Evolutionary conservation across 2,113 vertebrate species (phyloP).

Genomic region (Tragelaphus scriptus): DNA sequence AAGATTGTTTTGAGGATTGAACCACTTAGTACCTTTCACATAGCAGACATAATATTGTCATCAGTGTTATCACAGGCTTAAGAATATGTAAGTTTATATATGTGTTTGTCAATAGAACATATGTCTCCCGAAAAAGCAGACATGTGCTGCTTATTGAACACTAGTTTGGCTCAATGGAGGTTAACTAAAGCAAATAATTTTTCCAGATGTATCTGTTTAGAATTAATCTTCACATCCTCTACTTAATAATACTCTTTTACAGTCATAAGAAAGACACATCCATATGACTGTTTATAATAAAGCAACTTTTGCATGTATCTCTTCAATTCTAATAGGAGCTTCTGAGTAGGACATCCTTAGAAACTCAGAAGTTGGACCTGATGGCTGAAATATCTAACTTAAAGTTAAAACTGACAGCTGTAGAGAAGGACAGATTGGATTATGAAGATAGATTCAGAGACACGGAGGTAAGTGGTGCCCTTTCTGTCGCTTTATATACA

Average conservation of each 20-base stretch:
- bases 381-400: constrained; percentile 95
- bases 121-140: background rate
- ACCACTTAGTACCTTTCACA: background rate
- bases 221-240: background rate
- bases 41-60: background rate
- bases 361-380: constrained; percentile 95
- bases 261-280: background rate
- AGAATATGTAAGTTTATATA: background rate
- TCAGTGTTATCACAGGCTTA: background rate
- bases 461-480: constrained; percentile 84
- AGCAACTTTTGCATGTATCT: constrained; percentile 28
- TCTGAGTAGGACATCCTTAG: constrained; percentile 90
- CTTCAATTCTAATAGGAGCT: constrained; percentile 86
- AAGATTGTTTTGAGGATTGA: background rate
- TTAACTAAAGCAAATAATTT: background rate
- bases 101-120: background rate
- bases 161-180: background rate
- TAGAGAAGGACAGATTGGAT: constrained; percentile 91
- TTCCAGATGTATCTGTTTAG: background rate
- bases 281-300: background rate
- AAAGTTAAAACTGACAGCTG: constrained; percentile 90
- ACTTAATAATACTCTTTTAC: background rate
- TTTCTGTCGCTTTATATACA: background rate
- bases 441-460: constrained; percentile 91
- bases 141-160: background rate